These are phyloP conservation scores for Theretra japonica DNA, from an alignment of 2,888 invertebrate genomes.

Conservation along the genomic window DNA sequence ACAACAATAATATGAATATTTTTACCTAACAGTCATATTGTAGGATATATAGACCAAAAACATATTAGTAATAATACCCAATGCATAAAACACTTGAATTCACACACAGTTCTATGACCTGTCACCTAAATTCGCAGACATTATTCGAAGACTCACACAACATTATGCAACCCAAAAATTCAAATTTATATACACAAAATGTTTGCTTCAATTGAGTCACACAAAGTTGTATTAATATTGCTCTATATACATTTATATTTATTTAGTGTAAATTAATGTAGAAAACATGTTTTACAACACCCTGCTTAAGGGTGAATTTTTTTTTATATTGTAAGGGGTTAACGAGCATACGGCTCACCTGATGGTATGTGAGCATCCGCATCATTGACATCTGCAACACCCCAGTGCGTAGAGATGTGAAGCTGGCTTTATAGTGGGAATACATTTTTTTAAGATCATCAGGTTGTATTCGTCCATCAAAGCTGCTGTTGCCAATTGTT, in stretches of 20 bases:
- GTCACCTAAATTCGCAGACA: background rate
- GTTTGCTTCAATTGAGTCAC: background rate
- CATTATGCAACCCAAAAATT: slow-evolving; percentile 8
- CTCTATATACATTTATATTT: background rate
- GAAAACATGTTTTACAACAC: background rate
- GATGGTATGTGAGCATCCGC: too few relatives aligned
- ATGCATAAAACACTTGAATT: slow-evolving; percentile 15
- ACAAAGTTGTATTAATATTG: background rate
- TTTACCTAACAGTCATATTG: too few relatives aligned
- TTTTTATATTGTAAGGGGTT: too few relatives aligned
- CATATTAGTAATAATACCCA: background rate
- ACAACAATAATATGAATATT: too few relatives aligned
- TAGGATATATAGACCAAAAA: too few relatives aligned
- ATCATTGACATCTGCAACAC: too few relatives aligned
- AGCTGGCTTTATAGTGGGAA: too few relatives aligned
- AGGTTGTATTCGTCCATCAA: too few relatives aligned
- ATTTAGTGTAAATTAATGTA: background rate
- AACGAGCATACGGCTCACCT: too few relatives aligned
- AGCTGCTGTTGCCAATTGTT: too few relatives aligned
- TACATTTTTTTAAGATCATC: background rate
- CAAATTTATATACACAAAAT: background rate
- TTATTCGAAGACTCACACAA: background rate
- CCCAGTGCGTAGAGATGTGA: too few relatives aligned
- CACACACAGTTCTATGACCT: background rate
- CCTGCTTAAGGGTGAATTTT: background rate